Conservation (phyloP, 2,888 invertebrate species). For the Ectobius pallidus region DNA sequence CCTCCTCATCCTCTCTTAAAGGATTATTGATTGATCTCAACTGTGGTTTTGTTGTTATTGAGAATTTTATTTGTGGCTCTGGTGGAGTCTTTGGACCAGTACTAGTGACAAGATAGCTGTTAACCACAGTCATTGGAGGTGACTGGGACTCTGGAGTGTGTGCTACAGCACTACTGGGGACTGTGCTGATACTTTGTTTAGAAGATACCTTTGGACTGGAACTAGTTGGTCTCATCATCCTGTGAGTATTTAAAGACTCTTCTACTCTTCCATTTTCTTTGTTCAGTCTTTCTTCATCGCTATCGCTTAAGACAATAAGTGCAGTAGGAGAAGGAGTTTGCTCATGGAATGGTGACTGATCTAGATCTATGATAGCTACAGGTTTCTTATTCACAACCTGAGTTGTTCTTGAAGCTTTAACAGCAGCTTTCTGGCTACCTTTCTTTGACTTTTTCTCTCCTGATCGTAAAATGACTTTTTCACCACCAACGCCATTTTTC, state of each 20-base stretch:
- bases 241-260: slow-evolving; percentile 21
- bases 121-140: slow-evolving; percentile 37
- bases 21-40: slow-evolving; percentile 64
- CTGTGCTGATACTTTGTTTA: slow-evolving; percentile 34
- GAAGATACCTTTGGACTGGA: slow-evolving; percentile 38
- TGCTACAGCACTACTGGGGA: slow-evolving; percentile 40
- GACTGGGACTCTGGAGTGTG: slow-evolving; percentile 46
- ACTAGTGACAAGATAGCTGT: slow-evolving; percentile 51
- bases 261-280: slow-evolving; percentile 35
- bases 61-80: slow-evolving; percentile 73
- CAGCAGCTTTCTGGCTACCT: slow-evolving; percentile 46
- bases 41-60: slow-evolving; percentile 60
- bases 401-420: slow-evolving; percentile 48
- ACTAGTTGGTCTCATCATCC: slow-evolving; percentile 32
- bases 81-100: slow-evolving; percentile 78
- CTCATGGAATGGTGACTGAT: slow-evolving; percentile 84
- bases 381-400: slow-evolving; percentile 67
- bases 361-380: slow-evolving; percentile 84
- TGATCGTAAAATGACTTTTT: slow-evolving; percentile 36
- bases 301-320: slow-evolving; percentile 83
- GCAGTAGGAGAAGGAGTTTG: slow-evolving; percentile 80
- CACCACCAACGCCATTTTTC: slow-evolving; percentile 32
- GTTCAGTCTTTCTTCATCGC: slow-evolving; percentile 62
- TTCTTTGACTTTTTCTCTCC: slow-evolving; percentile 43
- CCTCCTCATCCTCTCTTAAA: slow-evolving; percentile 57